Evolutionary conservation across 1,140 invertebrate genomes (phyloP).

Genomic region (Arion vulgaris): DNA sequence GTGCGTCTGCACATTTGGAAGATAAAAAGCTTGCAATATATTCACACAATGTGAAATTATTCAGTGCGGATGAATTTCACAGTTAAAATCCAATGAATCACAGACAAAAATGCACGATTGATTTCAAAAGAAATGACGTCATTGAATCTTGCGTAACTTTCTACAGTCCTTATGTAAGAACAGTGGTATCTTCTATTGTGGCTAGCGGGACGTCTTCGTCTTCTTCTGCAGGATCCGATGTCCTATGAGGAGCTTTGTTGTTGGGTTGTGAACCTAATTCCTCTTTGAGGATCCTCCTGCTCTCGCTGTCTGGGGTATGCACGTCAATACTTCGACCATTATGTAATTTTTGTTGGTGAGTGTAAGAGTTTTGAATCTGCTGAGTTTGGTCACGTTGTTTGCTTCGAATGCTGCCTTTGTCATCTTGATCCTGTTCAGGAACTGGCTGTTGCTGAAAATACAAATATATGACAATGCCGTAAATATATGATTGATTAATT

Average conservation of each 20-base stretch:
- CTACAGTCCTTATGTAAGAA: not conserved
- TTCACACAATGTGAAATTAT: too few relatives aligned
- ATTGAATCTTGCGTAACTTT: not conserved
- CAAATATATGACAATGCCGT: not conserved
- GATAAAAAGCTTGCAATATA: too few relatives aligned
- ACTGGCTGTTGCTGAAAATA: not conserved
- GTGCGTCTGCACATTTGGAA: not conserved
- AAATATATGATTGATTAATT: too few relatives aligned
- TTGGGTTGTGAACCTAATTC: not conserved
- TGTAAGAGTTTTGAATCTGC: not conserved
- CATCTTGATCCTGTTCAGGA: not conserved
- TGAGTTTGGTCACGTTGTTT: not conserved
- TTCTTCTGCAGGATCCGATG: not conserved
- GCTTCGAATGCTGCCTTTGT: slow-evolving; percentile 3
- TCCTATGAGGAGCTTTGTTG: not conserved
- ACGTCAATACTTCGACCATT: not conserved
- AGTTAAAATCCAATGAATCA: too few relatives aligned
- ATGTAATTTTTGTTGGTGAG: too few relatives aligned
- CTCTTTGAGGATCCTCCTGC: not conserved
- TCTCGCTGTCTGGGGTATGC: not conserved
- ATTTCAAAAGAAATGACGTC: not conserved
- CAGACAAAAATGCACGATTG: not conserved
- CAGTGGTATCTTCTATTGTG: not conserved
- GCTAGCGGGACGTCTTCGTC: not conserved
- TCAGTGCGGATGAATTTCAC: too few relatives aligned